Conservation (phyloP, 2,888 invertebrate species). For the Cremastobaeus sp. region DNA sequence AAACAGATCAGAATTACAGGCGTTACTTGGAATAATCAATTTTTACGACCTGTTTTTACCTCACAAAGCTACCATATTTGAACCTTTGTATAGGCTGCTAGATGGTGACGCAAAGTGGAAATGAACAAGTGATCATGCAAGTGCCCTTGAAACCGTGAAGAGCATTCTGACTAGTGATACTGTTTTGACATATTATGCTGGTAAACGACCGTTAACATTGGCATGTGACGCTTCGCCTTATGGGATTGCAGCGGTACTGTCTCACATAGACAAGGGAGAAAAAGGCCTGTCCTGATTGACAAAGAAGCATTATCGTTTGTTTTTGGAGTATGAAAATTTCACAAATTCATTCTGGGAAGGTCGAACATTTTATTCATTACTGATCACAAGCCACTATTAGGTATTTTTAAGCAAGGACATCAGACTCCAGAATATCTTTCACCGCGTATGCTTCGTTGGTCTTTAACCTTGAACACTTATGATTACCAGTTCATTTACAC, state of each 20-base stretch:
- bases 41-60: neutral
- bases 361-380: neutral
- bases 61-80: neutral
- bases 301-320: conserved; percentile 3
- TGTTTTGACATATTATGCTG: conserved; percentile 26
- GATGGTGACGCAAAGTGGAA: neutral
- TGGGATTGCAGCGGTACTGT: neutral
- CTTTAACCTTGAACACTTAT: too few species aligned
- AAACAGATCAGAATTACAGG: neutral
- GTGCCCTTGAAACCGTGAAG: neutral
- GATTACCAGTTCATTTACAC: neutral
- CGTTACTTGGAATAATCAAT: neutral
- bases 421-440: too few species aligned
- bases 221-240: conserved; percentile 11
- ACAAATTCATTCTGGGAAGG: conserved; percentile 5
- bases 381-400: conserved; percentile 2
- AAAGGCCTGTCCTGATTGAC: neutral
- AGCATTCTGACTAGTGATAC: neutral
- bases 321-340: conserved; percentile 18
- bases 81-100: neutral
- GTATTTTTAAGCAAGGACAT: neutral
- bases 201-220: neutral
- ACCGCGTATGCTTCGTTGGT: too few species aligned
- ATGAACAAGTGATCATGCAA: neutral
- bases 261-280: conserved; percentile 1